Base-by-base conservation (phyloP, 2,888 invertebrate species). In the Smittia sp. region DNA sequence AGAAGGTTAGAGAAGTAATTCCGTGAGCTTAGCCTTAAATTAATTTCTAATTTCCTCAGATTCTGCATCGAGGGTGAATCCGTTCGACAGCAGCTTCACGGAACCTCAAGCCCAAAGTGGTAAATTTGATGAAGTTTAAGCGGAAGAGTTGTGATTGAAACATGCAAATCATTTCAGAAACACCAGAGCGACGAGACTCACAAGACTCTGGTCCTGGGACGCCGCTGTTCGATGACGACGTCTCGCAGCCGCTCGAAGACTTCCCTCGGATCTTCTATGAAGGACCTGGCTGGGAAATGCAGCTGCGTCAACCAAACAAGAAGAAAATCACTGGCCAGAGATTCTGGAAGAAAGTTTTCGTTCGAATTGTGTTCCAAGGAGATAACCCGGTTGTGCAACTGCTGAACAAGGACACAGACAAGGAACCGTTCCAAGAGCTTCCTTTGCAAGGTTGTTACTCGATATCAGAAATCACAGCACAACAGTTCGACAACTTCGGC, bases 401-500 rank as follows among this genome's bases (percentile, higher is more conserved):
- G 74, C 93, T 88, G 79, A 93, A 93, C 81, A 88, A 89, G 77
- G 88, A 89, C 73, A 87, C 88, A 1, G 95, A 96, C 80, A 93
- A 92, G 81, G 94, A 96, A 81, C 93, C 96, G 0, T 94, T 97
- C 83, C 96, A 98, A 83, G 98, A 98, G 84, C 85, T 98, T 76
- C 96, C 96, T 0, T 84, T 97, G 76, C 94, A 96, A 81, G 91
- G 96, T 1, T 96, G 95, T 81, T 98, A 98, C 83, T 96, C 96
- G 1, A 91, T 97, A 63, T 97, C 96, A 1, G 96, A 96, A 75
- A 91, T 96, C 66, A 93, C 92, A 68, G 94, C 96, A 39, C 99
- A 99, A 84, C 98, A 98, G 81, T 98, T 95, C 81, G 99, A 99
- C 83, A 95, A 97, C 82, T 99, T 93, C 81, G 98, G 98, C 32